phyloP scores from a whole-genome alignment of 2,113 vertebrate genomes.

The Cariama cristata region DNA sequence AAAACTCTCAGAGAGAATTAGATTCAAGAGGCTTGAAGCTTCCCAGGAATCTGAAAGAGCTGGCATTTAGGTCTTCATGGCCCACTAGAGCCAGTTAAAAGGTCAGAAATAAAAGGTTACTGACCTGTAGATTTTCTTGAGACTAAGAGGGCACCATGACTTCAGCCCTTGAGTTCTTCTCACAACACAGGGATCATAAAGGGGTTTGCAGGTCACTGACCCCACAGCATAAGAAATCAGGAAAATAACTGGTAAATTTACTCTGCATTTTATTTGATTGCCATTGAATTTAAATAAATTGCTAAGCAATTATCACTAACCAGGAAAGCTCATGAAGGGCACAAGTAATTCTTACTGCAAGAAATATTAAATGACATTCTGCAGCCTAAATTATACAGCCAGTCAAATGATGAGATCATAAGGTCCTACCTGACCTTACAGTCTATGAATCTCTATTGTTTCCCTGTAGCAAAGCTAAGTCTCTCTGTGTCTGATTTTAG shows the following conservation, averaged over 20 bases:
- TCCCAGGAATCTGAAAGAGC: constrained; percentile 74
- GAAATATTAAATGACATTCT: background rate
- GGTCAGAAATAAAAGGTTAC: constrained; percentile 80
- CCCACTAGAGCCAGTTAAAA: constrained; percentile 77
- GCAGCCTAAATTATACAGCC: background rate
- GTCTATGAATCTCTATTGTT: background rate
- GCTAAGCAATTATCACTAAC: background rate
- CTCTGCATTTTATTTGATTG: constrained; percentile 43
- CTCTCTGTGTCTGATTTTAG: background rate
- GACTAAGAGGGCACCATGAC: constrained; percentile 15
- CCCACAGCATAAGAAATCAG: constrained; percentile 50
- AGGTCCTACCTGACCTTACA: background rate
- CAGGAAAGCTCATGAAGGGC: background rate
- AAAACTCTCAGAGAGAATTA: constrained; percentile 76
- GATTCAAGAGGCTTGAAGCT: constrained; percentile 69
- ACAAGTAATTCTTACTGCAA: background rate
- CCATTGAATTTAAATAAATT: constrained; percentile 28
- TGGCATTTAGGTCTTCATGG: constrained; percentile 78
- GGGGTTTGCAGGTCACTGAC: constrained; percentile 63
- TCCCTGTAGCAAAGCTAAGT: background rate
- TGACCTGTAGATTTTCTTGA: constrained; percentile 77
- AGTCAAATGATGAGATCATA: background rate
- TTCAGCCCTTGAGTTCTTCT: constrained; percentile 52
- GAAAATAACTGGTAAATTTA: constrained; percentile 37
- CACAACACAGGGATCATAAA: constrained; percentile 65